phyloP scores from a whole-genome alignment of 2,113 vertebrate genomes.

The Myodes glareolus region DNA sequence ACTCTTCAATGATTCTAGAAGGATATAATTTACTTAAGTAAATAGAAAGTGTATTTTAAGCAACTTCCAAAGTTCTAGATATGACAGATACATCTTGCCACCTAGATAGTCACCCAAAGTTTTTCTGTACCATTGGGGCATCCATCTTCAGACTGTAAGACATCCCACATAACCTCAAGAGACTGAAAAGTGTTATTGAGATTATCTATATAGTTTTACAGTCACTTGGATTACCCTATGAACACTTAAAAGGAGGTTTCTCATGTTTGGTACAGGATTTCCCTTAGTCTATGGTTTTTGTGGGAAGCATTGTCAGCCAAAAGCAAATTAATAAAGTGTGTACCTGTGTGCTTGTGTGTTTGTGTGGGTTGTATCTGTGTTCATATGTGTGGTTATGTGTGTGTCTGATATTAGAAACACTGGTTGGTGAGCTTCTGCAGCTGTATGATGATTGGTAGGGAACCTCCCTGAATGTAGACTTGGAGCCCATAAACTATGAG shows the following conservation, averaged over 20 bases:
- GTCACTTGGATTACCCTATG: background rate
- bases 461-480: constrained; percentile 87
- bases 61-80: too few relatives aligned
- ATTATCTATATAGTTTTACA: too few relatives aligned
- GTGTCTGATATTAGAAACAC: constrained; percentile 89
- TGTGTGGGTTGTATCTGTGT: background rate
- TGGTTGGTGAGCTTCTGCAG: constrained; percentile 93
- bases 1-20: too few relatives aligned
- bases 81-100: too few relatives aligned
- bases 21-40: too few relatives aligned
- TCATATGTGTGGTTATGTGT: background rate
- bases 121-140: too few relatives aligned
- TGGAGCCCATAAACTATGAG: constrained; percentile 88
- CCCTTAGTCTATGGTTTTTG: background rate
- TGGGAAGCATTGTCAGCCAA: background rate
- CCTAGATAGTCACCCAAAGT: too few relatives aligned
- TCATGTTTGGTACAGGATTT: background rate
- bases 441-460: constrained; percentile 91
- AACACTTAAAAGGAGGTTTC: background rate
- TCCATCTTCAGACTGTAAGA: too few relatives aligned
- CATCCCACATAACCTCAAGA: background rate
- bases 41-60: too few relatives aligned
- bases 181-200: too few relatives aligned
- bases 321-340: background rate
- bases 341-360: background rate